A percentile compares a stretch with the other conserved stretches of the same genome.
phyloP scores from a whole-genome alignment of 2,888 invertebrate species.

The Cyaniris semiargus region DNA sequence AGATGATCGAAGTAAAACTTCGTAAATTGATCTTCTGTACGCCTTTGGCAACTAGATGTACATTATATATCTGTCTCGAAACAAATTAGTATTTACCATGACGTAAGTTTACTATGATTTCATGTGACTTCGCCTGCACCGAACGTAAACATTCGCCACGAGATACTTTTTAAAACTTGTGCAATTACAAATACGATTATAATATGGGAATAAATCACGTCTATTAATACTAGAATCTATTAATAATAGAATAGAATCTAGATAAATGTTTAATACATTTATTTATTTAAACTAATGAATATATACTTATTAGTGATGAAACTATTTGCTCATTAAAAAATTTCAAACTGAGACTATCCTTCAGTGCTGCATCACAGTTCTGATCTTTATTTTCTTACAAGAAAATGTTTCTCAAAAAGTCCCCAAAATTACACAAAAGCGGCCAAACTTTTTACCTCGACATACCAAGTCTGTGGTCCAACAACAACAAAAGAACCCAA shows the following conservation, averaged over 20 bases:
- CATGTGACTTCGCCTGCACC: not conserved
- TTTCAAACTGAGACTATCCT: too few relatives aligned
- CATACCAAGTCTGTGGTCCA: not conserved
- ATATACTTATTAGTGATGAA: too few relatives aligned
- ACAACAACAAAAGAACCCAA: slow-evolving; percentile 23
- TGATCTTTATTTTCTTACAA: too few relatives aligned
- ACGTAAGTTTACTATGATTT: not conserved
- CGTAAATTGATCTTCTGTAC: slow-evolving; percentile 64
- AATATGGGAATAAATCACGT: not conserved
- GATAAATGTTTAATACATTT: too few relatives aligned
- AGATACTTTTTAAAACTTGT: not conserved
- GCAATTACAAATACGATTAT: not conserved
- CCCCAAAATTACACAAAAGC: too few relatives aligned
- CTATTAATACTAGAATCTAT: too few relatives aligned
- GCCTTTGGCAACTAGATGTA: slow-evolving; percentile 31
- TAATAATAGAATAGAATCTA: too few relatives aligned
- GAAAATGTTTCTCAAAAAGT: too few relatives aligned
- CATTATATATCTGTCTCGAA: slow-evolving; percentile 30
- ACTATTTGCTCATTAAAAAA: too few relatives aligned
- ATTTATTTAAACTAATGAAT: too few relatives aligned
- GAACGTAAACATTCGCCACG: not conserved
- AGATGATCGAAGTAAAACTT: slow-evolving; percentile 51
- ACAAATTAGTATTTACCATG: slow-evolving; percentile 15
- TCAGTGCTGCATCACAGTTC: too few relatives aligned
- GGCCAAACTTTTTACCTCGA: too few relatives aligned